Evolutionary conservation across 2,113 vertebrate species (phyloP), one percentile per base, ranked within the genome.

Genomic region (Emydura subglobosa): DNA sequence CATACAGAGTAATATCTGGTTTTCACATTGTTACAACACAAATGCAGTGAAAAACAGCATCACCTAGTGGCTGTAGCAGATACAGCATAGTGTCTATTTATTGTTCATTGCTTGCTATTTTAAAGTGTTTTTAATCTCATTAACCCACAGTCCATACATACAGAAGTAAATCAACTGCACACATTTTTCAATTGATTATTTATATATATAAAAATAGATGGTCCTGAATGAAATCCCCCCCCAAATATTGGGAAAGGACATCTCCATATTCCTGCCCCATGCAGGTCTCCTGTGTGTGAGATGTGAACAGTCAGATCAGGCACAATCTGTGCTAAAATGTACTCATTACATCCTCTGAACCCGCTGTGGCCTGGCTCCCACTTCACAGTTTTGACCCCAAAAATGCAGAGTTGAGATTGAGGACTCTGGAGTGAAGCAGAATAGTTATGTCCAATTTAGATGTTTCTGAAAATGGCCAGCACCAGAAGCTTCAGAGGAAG

Each of bases 1-100:
- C 9, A 21, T 78, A 85, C 24, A 39, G 47, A 39, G 51, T 17
- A 54, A 49, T 51, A 87, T 39, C 81, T 19, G 65, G 51, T 25
- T 1, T n/a, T 91, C 47, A 2, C 10, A n/a, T 47, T 1, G 5
- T 25, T 53, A 42, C 57, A 76, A 81, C 89, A 31, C 1, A 85
- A 27, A 89, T 87, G 31, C 34, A 85, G 51, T 25, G 82, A 82
- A 85, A 93, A 96, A 97, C 85, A 96, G 91, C 95, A 91, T 94
- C 97, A 97, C 80, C 96, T 96, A 85, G 82, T 92, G 96, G 94
- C 82, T 80, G 79, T 49, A 91, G 85, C 47, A 90, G 81, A 92
- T 4, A 89, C 10, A 54, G 3, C 31, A 80, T 85, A 42, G 47
- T 85, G 34, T 24, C 79, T 49, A 7, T 72, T 72, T 31, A 11